Percentiles rank a stretch among this genome's conserved stretches.
Evolutionary conservation across 2,888 invertebrate species (phyloP).

Genomic region (Zaprionus bogoriensis): DNA sequence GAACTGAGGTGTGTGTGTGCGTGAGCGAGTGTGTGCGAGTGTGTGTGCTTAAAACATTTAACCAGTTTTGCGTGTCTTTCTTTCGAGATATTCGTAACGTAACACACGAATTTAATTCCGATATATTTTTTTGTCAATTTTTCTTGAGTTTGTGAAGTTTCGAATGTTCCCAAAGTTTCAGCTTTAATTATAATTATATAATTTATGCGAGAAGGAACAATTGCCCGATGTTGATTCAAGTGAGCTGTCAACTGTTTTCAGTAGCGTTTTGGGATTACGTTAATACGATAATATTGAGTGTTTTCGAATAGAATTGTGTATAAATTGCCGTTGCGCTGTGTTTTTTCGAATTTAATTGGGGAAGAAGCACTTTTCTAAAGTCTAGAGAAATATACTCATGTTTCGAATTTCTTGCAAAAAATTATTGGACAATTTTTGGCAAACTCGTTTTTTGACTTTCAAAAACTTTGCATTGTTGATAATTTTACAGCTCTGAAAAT

Average conservation of each 20-base stretch:
- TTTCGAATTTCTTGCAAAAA: no score
- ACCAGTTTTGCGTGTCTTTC: not conserved
- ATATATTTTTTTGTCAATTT: not conserved
- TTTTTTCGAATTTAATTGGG: no score
- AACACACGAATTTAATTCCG: no score
- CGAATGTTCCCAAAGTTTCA: not conserved
- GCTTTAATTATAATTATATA: not conserved
- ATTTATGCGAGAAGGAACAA: not conserved
- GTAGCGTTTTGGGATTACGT: not conserved
- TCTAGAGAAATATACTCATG: no score
- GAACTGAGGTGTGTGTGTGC: slow-evolving; percentile 4
- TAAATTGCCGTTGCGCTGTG: no score
- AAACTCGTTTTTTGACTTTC: no score
- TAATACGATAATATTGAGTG: no score
- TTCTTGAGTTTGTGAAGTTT: not conserved
- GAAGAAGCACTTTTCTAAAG: no score
- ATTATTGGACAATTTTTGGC: no score
- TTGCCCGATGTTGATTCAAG: not conserved
- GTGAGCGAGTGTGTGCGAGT: not conserved
- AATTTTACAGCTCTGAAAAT: no score
- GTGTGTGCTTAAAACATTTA: not conserved
- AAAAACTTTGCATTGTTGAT: no score
- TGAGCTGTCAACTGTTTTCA: not conserved
- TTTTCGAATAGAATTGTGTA: no score
- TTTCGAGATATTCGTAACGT: not conserved